Evolutionary conservation across 2,888 invertebrate genomes (phyloP).

Genomic region (Onthophagus sagittarius): DNA sequence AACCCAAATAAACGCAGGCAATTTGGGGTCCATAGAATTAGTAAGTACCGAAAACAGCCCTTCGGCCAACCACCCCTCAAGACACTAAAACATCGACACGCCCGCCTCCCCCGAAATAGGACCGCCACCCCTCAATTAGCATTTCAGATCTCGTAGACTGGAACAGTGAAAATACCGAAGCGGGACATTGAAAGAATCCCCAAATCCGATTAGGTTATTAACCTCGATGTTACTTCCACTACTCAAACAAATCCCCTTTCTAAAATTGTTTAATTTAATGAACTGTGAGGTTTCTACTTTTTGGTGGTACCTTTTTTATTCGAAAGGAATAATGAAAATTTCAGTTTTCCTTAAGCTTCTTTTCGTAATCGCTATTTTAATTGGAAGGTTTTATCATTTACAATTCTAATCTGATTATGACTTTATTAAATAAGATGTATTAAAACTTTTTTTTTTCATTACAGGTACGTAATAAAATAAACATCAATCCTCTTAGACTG

Average conservation of each 20-base stretch:
- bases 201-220: neutral
- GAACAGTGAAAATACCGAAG: neutral
- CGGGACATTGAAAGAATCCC: neutral
- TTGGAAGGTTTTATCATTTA: neutral
- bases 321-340: neutral
- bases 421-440: neutral
- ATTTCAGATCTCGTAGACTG: neutral
- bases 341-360: neutral
- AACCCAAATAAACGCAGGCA: neutral
- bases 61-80: neutral
- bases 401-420: neutral
- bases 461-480: neutral
- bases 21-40: neutral
- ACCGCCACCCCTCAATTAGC: neutral
- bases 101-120: neutral
- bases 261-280: neutral
- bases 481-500: neutral
- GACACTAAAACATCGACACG: neutral
- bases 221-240: neutral
- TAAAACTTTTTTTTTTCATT: neutral
- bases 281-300: neutral
- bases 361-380: neutral
- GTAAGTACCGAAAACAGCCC: neutral
- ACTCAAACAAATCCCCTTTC: neutral
- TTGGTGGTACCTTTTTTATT: neutral